These are phyloP conservation scores for Prosopocoilus inquinatus DNA, from an alignment of 2,888 invertebrate species.

Conservation along the genomic window DNA sequence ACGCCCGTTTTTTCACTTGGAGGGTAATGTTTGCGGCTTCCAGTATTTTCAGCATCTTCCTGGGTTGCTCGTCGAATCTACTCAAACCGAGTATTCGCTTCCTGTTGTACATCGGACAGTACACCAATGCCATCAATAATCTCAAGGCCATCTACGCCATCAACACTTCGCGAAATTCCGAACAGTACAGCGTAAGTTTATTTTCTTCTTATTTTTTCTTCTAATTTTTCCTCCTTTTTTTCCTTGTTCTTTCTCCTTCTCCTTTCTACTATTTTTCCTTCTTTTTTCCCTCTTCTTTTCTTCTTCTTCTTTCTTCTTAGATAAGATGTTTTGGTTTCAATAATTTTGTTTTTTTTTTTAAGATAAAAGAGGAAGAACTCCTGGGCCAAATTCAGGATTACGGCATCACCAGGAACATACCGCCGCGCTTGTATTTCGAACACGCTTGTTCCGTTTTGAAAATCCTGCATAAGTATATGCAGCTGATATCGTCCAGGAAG, in stretches of 20 bases:
- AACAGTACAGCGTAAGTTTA: constrained; percentile 41
- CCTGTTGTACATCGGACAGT: constrained; percentile 43
- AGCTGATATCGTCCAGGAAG: constrained; percentile 5
- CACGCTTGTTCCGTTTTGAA: constrained; percentile 14
- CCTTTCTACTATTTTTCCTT: too few relatives aligned
- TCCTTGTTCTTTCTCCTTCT: too few relatives aligned
- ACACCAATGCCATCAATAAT: constrained; percentile 42
- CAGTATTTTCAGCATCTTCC: constrained; percentile 44
- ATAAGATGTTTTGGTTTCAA: too few relatives aligned
- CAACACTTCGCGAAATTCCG: constrained; percentile 50
- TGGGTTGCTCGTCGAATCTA: constrained; percentile 47
- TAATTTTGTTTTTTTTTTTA: not conserved
- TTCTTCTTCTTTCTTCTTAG: too few relatives aligned
- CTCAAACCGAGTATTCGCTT: constrained; percentile 50
- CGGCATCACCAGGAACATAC: constrained; percentile 17
- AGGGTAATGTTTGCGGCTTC: constrained; percentile 47
- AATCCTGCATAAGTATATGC: constrained; percentile 12
- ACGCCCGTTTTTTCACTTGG: constrained; percentile 43
- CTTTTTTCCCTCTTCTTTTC: too few relatives aligned
- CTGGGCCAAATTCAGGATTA: constrained; percentile 18
- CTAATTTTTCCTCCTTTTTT: not conserved
- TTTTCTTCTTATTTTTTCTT: not conserved
- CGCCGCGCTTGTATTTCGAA: constrained; percentile 16
- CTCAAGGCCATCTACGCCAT: constrained; percentile 52
- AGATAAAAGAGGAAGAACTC: constrained; percentile 13